A percentile compares a stretch with the other conserved stretches of the same genome.
phyloP scores from a whole-genome alignment of 2,113 vertebrate species.

The Otocyon megalotis region DNA sequence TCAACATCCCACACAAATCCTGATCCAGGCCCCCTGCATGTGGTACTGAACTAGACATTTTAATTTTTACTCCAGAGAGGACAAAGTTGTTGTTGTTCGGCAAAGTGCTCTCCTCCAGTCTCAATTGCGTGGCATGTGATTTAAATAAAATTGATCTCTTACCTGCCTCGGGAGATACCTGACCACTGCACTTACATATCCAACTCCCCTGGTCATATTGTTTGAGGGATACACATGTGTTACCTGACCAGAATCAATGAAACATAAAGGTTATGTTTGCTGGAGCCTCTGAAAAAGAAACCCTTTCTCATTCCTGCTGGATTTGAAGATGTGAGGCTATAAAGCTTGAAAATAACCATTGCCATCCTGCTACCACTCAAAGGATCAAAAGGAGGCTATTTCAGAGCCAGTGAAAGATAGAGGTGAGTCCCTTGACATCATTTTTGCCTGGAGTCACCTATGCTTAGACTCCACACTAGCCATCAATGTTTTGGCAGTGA shows the following conservation, averaged over 20 bases:
- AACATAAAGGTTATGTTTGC: not conserved
- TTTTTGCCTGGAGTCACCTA: not conserved
- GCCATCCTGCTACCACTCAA: not conserved
- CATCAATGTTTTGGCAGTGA: not conserved
- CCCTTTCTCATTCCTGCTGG: not conserved
- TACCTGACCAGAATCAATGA: not conserved
- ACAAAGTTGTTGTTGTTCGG: not conserved
- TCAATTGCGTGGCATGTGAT: not conserved
- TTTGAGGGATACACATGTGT: not conserved
- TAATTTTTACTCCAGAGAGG: not conserved
- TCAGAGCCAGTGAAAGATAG: not conserved
- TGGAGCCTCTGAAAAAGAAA: not conserved
- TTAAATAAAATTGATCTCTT: constrained; percentile 19
- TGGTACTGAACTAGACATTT: not conserved
- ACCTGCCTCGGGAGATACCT: not conserved
- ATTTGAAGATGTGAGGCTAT: not conserved
- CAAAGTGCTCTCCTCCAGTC: not conserved
- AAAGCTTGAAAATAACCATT: not conserved
- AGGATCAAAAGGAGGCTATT: not conserved
- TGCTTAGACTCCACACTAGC: not conserved
- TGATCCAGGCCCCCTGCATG: too few relatives aligned
- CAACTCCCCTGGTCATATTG: not conserved
- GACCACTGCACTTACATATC: not conserved
- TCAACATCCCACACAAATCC: not conserved
- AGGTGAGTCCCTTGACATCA: not conserved